Conservation (phyloP, 2,888 invertebrate species). For the Anoplius nigerrimus region DNA sequence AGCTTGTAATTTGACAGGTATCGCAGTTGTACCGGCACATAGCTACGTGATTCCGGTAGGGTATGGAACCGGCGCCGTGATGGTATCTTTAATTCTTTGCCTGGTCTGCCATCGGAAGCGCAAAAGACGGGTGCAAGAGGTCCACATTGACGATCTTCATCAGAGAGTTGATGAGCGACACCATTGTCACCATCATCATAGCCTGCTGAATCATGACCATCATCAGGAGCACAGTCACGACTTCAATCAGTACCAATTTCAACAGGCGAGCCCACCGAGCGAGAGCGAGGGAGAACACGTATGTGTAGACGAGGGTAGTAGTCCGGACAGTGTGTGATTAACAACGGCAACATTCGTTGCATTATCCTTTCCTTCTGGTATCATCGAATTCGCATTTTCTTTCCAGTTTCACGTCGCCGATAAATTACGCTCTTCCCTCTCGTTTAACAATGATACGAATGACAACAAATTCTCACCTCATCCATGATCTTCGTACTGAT, state of each 20-base stretch:
- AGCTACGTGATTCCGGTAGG: conserved; percentile 78
- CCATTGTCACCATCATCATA: conserved; percentile 64
- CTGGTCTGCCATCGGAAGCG: conserved; percentile 78
- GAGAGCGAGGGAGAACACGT: conserved; percentile 57
- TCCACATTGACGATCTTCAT: conserved; percentile 64
- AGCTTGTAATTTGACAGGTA: conserved; percentile 70
- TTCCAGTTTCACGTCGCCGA: background rate
- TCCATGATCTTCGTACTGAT: conserved; percentile 40
- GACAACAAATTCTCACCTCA: conserved; percentile 27
- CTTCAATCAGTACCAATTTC: conserved; percentile 51
- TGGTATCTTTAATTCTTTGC: conserved; percentile 76
- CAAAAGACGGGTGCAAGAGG: conserved; percentile 63
- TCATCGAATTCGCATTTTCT: background rate
- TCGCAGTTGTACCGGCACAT: conserved; percentile 77
- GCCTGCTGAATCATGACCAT: conserved; percentile 50
- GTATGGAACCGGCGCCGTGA: conserved; percentile 74
- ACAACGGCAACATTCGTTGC: background rate
- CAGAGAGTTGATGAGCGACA: conserved; percentile 66
- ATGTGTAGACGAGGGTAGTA: conserved; percentile 61
- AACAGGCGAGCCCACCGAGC: conserved; percentile 66
- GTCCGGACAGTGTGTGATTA: conserved; percentile 67
- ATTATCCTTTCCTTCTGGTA: background rate
- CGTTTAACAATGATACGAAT: background rate
- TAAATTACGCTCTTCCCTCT: too few species aligned
- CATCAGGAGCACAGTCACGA: conserved; percentile 40